Base-by-base conservation (phyloP, 2,797 vertebrate genomes). In the Malacoctenus gilli region DNA sequence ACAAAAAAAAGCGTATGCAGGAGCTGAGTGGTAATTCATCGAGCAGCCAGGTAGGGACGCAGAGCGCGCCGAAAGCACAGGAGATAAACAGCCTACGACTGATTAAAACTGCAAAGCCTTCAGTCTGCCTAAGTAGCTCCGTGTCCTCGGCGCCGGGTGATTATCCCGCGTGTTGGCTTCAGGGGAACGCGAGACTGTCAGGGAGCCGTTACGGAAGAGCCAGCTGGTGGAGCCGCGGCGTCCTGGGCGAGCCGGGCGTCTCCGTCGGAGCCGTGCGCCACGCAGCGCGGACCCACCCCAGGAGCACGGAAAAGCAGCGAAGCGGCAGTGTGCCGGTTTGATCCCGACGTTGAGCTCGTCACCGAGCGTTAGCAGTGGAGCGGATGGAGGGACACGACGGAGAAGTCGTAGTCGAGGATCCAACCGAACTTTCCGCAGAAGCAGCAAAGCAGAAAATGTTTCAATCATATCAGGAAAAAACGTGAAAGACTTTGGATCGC, bases 91-190 rank as follows among this genome's bases (percentile, higher is more conserved):
- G 83, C 74, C 78, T 41, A 76, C 38, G 18, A 85, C 40, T 66
- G 75, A 85, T 87, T 85, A 85, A 77, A 75, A 62, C 58, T 35
- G 79, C 67, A 82, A 85, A 86, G 81, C 71, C 72, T 65, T 74
- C 70, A 80, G 82, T 74, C 61, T 61, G 67, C 62, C 12, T 84
- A 87, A 87, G 84, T 70, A 85, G 84, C 82, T 82, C 13, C 73
- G 67, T 62, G 71, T 84, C 70, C 81, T 84, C 48, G 4, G 40
- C 46, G 10, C 64, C 41, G 55, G 68, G 59, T 49, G 80, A 85
- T 85, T 81, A 86, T 82, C 75, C 59, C 20, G 62, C 22, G 21
- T 70, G n/a, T 62, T 28, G 68, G 72, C 73, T 80, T 35, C 66
- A n/a, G 67, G 72, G 75, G 63, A 36, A 53, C 59, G 67, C 67